Conservation (phyloP, 1,140 invertebrate species). For the Lepidotrigona ventralis region DNA sequence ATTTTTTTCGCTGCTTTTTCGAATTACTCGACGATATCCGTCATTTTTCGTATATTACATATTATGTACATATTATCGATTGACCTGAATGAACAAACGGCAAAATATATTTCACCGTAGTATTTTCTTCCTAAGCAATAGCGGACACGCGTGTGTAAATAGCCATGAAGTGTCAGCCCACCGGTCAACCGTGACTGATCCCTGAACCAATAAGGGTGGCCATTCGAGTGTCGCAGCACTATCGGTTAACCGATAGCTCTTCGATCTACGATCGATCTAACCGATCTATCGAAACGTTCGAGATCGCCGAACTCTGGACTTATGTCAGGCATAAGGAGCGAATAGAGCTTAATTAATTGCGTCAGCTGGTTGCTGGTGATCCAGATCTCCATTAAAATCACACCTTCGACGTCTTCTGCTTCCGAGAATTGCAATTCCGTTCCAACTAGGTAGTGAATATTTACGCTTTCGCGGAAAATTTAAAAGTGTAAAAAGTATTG, state of each 20-base stretch:
- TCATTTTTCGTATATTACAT: background rate
- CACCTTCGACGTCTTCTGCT: background rate
- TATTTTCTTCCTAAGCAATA: conserved; percentile 10
- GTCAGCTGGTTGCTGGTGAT: background rate
- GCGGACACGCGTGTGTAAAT: background rate
- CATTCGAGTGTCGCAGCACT: conserved; percentile 41
- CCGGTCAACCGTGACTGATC: conserved; percentile 38
- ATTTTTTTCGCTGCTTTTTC: background rate
- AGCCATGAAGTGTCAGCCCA: conserved; percentile 32
- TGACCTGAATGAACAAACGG: background rate
- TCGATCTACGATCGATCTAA: conserved; percentile 32
- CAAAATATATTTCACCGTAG: background rate
- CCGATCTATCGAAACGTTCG: conserved; percentile 25
- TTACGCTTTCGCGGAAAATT: background rate
- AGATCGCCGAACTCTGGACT: conserved; percentile 30
- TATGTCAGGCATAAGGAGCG: background rate
- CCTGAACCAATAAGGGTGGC: conserved; percentile 45
- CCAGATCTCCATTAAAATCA: background rate
- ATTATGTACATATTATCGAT: background rate
- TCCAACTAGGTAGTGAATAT: background rate
- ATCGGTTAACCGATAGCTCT: conserved; percentile 42
- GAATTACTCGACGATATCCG: background rate
- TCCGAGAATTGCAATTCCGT: background rate
- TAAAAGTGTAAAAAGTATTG: background rate
- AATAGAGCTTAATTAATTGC: conserved; percentile 22